phyloP scores from a whole-genome alignment of 2,888 invertebrate genomes.

The Andrena hattorfiana region DNA sequence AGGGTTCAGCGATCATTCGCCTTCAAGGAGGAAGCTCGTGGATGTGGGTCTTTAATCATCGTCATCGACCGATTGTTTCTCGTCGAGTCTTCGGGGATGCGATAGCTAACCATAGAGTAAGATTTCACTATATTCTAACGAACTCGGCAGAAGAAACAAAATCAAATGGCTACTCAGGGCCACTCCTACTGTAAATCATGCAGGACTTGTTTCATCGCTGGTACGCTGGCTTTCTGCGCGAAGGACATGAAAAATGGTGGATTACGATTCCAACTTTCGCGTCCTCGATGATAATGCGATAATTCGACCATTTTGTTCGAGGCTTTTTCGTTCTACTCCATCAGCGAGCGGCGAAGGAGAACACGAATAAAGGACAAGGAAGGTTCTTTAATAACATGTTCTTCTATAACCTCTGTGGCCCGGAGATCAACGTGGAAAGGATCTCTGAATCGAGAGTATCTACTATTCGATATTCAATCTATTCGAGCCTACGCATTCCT shows the following conservation, averaged over 20 bases:
- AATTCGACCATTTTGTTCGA: slow-evolving; percentile 22
- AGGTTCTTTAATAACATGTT: slow-evolving; percentile 79
- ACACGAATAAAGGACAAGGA: slow-evolving; percentile 45
- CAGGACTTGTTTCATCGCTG: neutral
- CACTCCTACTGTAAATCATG: neutral
- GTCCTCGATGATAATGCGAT: slow-evolving; percentile 29
- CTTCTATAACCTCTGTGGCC: slow-evolving; percentile 75
- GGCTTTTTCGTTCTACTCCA: slow-evolving; percentile 31
- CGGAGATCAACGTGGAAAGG: slow-evolving; percentile 33
- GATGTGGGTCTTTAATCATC: slow-evolving; percentile 35
- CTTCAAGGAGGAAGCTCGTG: neutral
- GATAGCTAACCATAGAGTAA: neutral
- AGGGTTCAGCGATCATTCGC: slow-evolving; percentile 1
- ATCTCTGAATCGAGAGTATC: slow-evolving; percentile 34
- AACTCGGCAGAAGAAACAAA: neutral
- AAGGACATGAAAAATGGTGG: neutral
- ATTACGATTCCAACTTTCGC: slow-evolving; percentile 35
- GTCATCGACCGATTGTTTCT: slow-evolving; percentile 18
- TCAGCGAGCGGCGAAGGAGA: slow-evolving; percentile 1
- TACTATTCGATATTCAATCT: slow-evolving; percentile 3
- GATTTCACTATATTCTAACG: neutral
- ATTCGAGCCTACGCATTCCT: slow-evolving; percentile 19
- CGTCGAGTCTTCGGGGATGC: neutral
- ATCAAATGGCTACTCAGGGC: neutral
- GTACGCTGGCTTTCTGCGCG: neutral